Base-by-base conservation (phyloP, 2,888 invertebrate genomes). In the Lacanobia oleracea region DNA sequence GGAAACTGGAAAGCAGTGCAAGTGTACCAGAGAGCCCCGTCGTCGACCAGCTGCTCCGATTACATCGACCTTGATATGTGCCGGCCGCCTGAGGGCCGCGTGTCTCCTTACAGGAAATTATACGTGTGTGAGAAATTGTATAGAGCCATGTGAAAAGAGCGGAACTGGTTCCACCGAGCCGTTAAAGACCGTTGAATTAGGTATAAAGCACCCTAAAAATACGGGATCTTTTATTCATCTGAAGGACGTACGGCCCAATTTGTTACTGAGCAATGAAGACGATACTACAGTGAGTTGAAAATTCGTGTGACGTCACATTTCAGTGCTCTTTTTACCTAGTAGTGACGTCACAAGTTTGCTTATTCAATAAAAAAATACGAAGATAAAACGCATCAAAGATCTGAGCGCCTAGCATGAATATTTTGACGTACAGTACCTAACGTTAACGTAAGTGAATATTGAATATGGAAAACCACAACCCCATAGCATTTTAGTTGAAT, bases 61-160 rank as follows among this genome's bases (percentile, higher is more conserved):
- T 82, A 84, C 67, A 59, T n/a, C 74, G 84, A 81, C 87, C 85
- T 87, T 87, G 88, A 83, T 75, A 72, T 56, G 60, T 40, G 10
- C 59, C 48, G 59, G 48, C 48, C 48, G 18, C 33, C 64, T 14
- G 51, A 54, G 65, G 50, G 65, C 68, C 63, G 33, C 27, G 74
- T 51, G 62, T 82, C 56, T 21, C 4, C 18, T 70, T 75, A 73
- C 74, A 77, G 82, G 84, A 79, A 79, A 79, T 70, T 67, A 67
- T 54, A 65, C 59, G 12, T 50, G 40, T 60, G 54, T 60, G 23
- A 18, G 48, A 72, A 65, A 57, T 65, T 77, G 21, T 71, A 61
- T 33, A 51, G n/a, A 1, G 8, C 23, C 27, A 62, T 23, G 51
- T n/a, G 27, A 21, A 60, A 54, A 57, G 23, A 16, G 40, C 16